A percentile compares a stretch with the other conserved stretches of the same genome.
Conservation (phyloP, 2,888 invertebrate species). For the Hydropsyche betteni region DNA sequence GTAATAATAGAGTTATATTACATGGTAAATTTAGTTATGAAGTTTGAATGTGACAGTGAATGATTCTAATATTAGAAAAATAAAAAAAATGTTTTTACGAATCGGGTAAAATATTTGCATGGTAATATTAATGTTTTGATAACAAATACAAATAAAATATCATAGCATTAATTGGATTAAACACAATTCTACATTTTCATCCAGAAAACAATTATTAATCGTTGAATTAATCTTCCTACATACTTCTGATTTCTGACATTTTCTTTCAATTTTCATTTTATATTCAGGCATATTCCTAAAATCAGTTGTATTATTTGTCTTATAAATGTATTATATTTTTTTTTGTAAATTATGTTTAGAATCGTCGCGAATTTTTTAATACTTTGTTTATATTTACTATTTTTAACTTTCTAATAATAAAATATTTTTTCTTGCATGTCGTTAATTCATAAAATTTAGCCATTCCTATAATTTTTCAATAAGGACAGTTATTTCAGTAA, state of each 20-base stretch:
- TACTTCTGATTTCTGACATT: background rate
- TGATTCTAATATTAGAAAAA: too few relatives aligned
- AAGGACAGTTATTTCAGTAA: too few relatives aligned
- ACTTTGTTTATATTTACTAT: background rate
- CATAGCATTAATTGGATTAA: too few relatives aligned
- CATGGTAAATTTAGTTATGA: constrained; percentile 24
- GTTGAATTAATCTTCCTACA: background rate
- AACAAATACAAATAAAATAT: too few relatives aligned
- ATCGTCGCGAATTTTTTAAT: background rate
- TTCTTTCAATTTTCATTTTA: background rate
- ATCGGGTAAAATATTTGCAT: too few relatives aligned
- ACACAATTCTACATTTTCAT: background rate
- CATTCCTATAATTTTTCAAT: too few relatives aligned
- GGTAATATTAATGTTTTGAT: too few relatives aligned
- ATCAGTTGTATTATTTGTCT: too few relatives aligned
- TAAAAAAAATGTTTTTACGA: too few relatives aligned
- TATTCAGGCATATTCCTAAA: background rate
- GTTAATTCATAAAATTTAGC: too few relatives aligned
- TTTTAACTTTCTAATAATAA: too few relatives aligned
- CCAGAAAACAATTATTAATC: background rate
- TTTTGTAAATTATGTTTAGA: background rate
- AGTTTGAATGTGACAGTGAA: constrained; percentile 1
- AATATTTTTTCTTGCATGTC: too few relatives aligned
- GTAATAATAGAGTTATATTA: background rate
- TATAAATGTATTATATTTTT: background rate